Base-by-base conservation (phyloP, 2,888 invertebrate genomes). In the Matsumyia berberina region DNA sequence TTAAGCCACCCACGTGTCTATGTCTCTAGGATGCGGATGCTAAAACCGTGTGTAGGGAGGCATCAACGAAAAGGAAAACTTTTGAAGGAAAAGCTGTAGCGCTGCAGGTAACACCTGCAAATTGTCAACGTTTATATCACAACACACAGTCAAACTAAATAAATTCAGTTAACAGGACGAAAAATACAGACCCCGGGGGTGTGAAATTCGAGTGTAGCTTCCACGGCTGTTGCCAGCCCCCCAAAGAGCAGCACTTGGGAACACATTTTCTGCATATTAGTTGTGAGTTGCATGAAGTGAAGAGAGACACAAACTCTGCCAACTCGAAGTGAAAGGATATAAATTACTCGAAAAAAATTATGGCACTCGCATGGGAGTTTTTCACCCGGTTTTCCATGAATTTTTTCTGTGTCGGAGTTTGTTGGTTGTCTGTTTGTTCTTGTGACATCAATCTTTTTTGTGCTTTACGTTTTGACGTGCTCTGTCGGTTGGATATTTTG, bases 361-460 rank as follows among this genome's bases (percentile, higher is more conserved):
- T 76, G 76, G 42, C 57, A 70, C 76, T 64, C 76, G 31, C 76
- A 58, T 55, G 53, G 31, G 60, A 51, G 72, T 33, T 44, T 42
- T 8, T 55, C 19, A 11, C 15, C 15, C 33, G 1, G 15, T 19
- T 69, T 33, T 44, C 11, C 35, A n/a, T n/a, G 58, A 58, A 51
- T 49, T 51, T 24, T 49, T 15, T 42, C 31, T 42, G 31, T 53
- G 5, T 55, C n/a, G 37, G 42, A 15, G 17, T 31, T n/a, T n/a
- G 39, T 69, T 37, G 9, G 57, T 49, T 72, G 49, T 64, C 55
- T 77, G 64, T 76, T 82, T 76, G 44, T 76, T 70, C 44, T 76
- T 70, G 70, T 64, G 81, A 76, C 81, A 82, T 82, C 81, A 82
- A 82, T 82, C 76, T 70, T 78, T 69, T 69, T 81, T 70, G 42